These are phyloP conservation scores for Phocides pigmalion DNA, from an alignment of 1,140 invertebrate genomes.

Conservation along the genomic window DNA sequence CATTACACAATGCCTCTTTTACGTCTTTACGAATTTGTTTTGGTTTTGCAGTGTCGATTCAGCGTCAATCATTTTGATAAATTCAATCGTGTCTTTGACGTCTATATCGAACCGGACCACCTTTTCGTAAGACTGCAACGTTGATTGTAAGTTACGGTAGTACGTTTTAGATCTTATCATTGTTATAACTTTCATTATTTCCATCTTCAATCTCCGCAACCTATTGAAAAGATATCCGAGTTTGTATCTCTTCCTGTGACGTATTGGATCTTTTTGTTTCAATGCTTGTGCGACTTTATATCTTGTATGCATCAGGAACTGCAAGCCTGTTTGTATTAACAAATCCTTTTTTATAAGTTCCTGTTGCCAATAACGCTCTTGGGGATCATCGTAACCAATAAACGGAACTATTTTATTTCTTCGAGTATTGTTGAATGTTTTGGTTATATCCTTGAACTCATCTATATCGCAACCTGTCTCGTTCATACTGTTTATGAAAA, in stretches of 20 bases:
- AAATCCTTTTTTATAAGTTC: slow-evolving; percentile 28
- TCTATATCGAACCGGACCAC: slow-evolving; percentile 49
- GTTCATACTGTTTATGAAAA: neutral
- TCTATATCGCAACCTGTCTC: slow-evolving; percentile 25
- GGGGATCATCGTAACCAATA: slow-evolving; percentile 33
- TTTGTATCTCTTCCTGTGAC: slow-evolving; percentile 43
- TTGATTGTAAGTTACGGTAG: neutral
- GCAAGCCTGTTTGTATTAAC: slow-evolving; percentile 30
- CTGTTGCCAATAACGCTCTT: slow-evolving; percentile 18
- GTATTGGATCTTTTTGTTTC: slow-evolving; percentile 25
- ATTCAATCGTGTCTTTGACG: slow-evolving; percentile 40
- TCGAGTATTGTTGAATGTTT: slow-evolving; percentile 36
- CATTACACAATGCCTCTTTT: too few relatives aligned
- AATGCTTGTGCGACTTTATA: slow-evolving; percentile 45
- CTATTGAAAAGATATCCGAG: slow-evolving; percentile 57
- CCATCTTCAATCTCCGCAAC: slow-evolving; percentile 42
- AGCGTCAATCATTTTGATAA: slow-evolving; percentile 35
- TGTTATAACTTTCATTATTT: slow-evolving; percentile 44
- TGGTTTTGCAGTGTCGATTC: neutral
- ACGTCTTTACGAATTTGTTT: too few relatives aligned
- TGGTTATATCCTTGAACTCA: slow-evolving; percentile 46
- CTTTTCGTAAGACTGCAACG: slow-evolving; percentile 46
- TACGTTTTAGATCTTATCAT: slow-evolving; percentile 3
- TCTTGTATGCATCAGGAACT: slow-evolving; percentile 46
- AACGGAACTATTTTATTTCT: slow-evolving; percentile 18